These are phyloP conservation scores for Osedax frankpressi DNA, from an alignment of 2,888 invertebrate genomes.

Conservation along the genomic window DNA sequence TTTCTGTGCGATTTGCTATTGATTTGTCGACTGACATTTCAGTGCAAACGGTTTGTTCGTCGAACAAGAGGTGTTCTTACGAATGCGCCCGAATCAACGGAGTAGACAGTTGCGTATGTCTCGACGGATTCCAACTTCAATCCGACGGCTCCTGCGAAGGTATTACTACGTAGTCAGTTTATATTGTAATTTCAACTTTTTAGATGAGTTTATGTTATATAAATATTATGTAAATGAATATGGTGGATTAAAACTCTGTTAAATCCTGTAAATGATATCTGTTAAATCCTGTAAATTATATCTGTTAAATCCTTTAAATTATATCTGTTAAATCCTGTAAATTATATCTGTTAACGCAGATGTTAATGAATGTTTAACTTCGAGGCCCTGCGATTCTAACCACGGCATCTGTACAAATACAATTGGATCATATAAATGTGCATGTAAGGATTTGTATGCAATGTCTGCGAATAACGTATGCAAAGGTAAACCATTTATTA, in stretches of 20 bases:
- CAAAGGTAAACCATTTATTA: no score
- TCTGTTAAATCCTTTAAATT: no score
- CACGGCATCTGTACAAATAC: conserved; percentile 4
- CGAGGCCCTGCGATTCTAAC: neutral
- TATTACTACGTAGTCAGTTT: no score
- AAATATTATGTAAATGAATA: no score
- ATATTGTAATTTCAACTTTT: no score
- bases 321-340: no score
- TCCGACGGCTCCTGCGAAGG: neutral
- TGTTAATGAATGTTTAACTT: conserved; percentile 2
- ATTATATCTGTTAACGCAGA: no score
- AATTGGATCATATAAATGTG: neutral
- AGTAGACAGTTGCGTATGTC: neutral
- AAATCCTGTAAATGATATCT: no score
- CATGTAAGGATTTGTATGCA: neutral
- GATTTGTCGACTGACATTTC: neutral
- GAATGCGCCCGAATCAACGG: neutral
- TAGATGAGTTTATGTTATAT: no score
- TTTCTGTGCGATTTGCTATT: neutral
- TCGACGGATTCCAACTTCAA: neutral
- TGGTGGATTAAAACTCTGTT: no score
- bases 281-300: no score
- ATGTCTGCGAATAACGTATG: conserved; percentile 5
- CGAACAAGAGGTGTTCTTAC: neutral
- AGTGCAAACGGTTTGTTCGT: neutral